A percentile compares a stretch with the other conserved stretches of the same genome.
Conservation (phyloP, 2,113 vertebrate genomes). For the Lonchura striata region DNA sequence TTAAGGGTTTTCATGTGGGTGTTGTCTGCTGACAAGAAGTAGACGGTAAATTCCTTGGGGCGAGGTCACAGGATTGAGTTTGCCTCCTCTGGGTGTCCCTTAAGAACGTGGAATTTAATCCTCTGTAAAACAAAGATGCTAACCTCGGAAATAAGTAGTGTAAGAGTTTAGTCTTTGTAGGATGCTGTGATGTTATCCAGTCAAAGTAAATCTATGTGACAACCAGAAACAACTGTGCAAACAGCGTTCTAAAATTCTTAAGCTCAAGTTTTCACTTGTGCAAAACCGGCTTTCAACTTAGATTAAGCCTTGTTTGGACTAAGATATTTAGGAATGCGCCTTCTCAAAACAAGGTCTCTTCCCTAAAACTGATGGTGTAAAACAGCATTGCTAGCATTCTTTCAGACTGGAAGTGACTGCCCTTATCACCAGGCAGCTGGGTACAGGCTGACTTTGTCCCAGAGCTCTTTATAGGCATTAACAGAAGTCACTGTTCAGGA, state of each 20-base stretch:
- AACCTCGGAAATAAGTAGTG: background rate
- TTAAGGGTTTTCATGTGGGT: background rate
- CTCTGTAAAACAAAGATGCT: background rate
- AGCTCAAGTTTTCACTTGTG: background rate
- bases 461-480: background rate
- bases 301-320: conserved; percentile 36
- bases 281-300: background rate
- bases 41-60: background rate
- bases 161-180: background rate
- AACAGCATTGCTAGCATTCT: background rate
- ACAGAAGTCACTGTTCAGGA: background rate
- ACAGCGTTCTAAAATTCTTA: background rate
- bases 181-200: background rate
- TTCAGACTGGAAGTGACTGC: background rate
- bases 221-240: background rate
- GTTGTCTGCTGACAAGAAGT: background rate
- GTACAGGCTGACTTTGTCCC: background rate
- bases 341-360: conserved; percentile 42
- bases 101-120: background rate
- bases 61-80: background rate
- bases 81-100: background rate
- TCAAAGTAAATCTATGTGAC: background rate
- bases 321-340: conserved; percentile 18
- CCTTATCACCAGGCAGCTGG: background rate
- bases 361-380: background rate